Conservation (phyloP, 1,140 invertebrate species). For the Drosophila sechellia region DNA sequence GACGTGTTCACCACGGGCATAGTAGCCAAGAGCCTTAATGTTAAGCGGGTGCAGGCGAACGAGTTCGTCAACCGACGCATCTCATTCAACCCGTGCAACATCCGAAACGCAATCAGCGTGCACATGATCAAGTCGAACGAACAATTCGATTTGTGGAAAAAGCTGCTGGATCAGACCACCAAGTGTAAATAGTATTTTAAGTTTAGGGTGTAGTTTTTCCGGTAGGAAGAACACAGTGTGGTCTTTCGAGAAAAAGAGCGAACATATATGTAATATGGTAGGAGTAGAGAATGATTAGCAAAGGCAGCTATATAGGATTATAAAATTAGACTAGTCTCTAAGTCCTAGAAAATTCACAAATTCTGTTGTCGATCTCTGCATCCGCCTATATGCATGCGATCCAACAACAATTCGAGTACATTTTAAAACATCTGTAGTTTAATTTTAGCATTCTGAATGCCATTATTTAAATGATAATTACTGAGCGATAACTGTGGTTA, state of each 20-base stretch:
- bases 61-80: constrained; percentile 94
- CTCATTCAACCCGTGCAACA: constrained; percentile 91
- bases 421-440: constrained; percentile 70
- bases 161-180: constrained; percentile 91
- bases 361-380: constrained; percentile 17
- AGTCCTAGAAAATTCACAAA: constrained; percentile 51
- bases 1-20: constrained; percentile 96
- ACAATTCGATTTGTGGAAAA: constrained; percentile 96
- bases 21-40: constrained; percentile 89
- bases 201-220: constrained; percentile 49
- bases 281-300: constrained; percentile 40
- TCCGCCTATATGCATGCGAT: constrained; percentile 23
- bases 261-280: constrained; percentile 26
- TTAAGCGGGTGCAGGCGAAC: constrained; percentile 90
- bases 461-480: constrained; percentile 80
- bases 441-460: constrained; percentile 82
- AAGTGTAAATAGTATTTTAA: constrained; percentile 89
- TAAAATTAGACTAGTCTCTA: constrained; percentile 47
- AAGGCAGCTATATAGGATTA: constrained; percentile 53
- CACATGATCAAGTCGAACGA: constrained; percentile 95
- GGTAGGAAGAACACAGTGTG: constrained; percentile 1
- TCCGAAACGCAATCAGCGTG: constrained; percentile 92
- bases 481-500: constrained; percentile 75
- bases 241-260: not conserved
- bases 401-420: constrained; percentile 14